Conservation (phyloP, 2,888 invertebrate species). For the Tipula vernalis region DNA sequence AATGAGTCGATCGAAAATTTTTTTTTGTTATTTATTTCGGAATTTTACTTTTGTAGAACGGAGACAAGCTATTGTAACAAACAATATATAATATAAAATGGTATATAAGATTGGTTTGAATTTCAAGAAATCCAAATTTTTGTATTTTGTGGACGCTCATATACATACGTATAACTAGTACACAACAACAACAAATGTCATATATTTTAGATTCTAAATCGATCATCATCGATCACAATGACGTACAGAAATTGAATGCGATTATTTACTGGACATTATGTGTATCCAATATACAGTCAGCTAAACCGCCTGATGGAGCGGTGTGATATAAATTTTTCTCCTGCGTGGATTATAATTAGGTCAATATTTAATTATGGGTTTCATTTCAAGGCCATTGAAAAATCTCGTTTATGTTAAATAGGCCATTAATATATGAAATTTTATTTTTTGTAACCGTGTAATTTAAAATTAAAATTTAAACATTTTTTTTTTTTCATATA, state of each 20-base stretch:
- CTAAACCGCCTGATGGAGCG: too few species aligned
- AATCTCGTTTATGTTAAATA: background rate
- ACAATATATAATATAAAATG: background rate
- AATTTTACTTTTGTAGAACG: background rate
- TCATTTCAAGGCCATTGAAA: background rate
- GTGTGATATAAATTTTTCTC: too few species aligned
- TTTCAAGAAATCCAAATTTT: background rate
- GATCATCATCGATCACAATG: background rate
- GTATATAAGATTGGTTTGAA: background rate
- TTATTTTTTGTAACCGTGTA: background rate
- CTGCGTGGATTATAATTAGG: background rate
- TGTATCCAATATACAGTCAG: too few species aligned
- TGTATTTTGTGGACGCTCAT: background rate
- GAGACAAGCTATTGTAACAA: background rate
- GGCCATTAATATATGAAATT: background rate
- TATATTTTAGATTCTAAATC: background rate
- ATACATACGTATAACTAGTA: background rate
- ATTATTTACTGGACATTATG: background rate
- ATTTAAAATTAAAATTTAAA: background rate
- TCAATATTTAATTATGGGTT: background rate
- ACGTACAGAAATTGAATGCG: background rate
- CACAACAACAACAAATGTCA: background rate
- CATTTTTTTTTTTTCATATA: background rate
- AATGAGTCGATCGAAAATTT: background rate
- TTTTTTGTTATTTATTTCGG: background rate